Base-by-base conservation (phyloP, 2,888 invertebrate genomes). In the Dasysyrphus tricinctus region DNA sequence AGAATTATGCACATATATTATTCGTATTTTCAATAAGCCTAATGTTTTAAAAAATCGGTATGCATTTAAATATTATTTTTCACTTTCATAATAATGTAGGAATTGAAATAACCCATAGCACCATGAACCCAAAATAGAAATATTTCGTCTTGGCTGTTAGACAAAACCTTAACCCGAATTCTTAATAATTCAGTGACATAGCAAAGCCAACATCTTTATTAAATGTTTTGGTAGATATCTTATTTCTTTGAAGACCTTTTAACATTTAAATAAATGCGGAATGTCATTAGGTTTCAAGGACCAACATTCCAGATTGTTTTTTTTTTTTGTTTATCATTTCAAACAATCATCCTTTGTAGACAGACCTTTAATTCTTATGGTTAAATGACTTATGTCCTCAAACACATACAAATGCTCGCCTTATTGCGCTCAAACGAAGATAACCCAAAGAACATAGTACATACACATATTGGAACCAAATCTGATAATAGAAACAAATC, bases 261-360 rank as follows among this genome's bases (percentile, higher is more conserved):
- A 6, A 34, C 29, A 24, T 54, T 14, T 54, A 16, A 37, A 34
- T 16, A 11, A 34, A 57, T 57, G 2, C 1, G 1, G n/a, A 57
- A 32, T 56, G n/a, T 32, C n/a, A n/a, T 56, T 14, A n/a, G 2
- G 11, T 57, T 37, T 19, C 12, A 37, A 37, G 34, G 34, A 57
- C 16, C 34, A 37, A 16, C 2, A 57, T 37, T 57, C 34, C 57
- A 57, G 6, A 37, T 37, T 57, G 34, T 24, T 34, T 37, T 57
- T 8, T 16, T 24, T 34, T 37, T 57, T 8, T 16, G 9, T 57
- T 37, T 57, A 57, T 57, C 24, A 14, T 42, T 42, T 9, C 9
- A 9, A 61, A 42, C 29, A n/a, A 61, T 61, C 61, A 59, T 24
- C n/a, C n/a, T n/a, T n/a, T n/a, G n/a, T n/a, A n/a, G n/a, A 16